Base-by-base conservation (phyloP, 2,888 invertebrate species). In the Zele albiditarsus region DNA sequence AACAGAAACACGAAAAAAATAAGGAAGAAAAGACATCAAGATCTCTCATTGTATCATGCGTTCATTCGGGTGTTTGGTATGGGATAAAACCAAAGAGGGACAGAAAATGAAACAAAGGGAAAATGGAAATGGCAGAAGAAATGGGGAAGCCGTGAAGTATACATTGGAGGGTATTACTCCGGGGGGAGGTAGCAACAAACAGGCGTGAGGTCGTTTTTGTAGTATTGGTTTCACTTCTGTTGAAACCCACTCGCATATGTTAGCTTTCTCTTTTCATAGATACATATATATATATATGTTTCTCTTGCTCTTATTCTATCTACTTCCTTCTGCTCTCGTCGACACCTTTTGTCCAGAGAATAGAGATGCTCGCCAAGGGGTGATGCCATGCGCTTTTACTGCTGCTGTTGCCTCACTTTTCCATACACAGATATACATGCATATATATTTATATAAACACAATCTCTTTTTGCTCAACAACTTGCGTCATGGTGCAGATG, bases 341-440 rank as follows among this genome's bases (percentile, higher is more conserved):
- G 31, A 68, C 68, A 68, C 68, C 53, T 68, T 68, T 68, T 68
- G 68, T 68, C 68, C 49, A 49, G 28, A 33, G 20, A 31, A n/a
- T 20, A 63, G 33, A 12, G 33, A 49, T n/a, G 16, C 53, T 68
- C 42, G 25, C 68, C 68, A 31, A 28, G 63, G 49, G 42, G 38
- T 23, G n/a, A 12, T 71, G 38, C 42, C 27, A 38, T 25, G 42
- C 27, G 28, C 46, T 63, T 73, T 76, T 73, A 62, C 72, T 65
- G 14, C 72, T 68, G 62, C 53, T 63, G 31, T 73, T 77, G 63
- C 73, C 60, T 66, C 46, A 38, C 67, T 38, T n/a, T 38, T 58
- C 20, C 57, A n/a, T 58, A 27, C 28, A 58, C 31, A 46, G 63
- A 60, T 42, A 31, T 46, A 53, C 25, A 62, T 38, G 28, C n/a